Evolutionary conservation across 1,140 invertebrate genomes (phyloP).

Genomic region (Bradynema listronoti): DNA sequence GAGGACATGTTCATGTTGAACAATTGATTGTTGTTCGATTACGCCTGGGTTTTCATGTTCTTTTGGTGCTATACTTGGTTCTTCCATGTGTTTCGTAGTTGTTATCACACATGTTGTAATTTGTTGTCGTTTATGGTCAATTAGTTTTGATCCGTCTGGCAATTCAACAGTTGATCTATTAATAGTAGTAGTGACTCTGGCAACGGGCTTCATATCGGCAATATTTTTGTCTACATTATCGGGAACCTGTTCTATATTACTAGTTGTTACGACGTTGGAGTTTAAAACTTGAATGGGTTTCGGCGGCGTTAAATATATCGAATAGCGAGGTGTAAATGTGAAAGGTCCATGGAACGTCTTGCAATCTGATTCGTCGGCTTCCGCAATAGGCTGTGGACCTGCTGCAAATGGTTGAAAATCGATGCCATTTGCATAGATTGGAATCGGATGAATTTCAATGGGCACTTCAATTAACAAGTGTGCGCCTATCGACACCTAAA

Average conservation of each 20-base stretch:
- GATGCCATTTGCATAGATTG: slow-evolving; percentile 33
- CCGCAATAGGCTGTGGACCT: slow-evolving; percentile 21
- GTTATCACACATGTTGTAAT: not conserved
- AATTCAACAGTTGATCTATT: slow-evolving; percentile 15
- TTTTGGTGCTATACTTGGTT: not conserved
- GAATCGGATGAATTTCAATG: slow-evolving; percentile 33
- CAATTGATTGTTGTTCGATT: not conserved
- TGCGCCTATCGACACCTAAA: slow-evolving; percentile 28
- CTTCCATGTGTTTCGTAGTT: not conserved
- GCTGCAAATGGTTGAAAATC: slow-evolving; percentile 26
- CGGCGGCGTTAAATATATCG: slow-evolving; percentile 1
- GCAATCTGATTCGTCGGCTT: slow-evolving; percentile 24
- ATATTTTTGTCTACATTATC: slow-evolving; percentile 12
- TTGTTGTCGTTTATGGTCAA: not conserved
- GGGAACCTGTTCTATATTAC: not conserved
- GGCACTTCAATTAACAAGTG: slow-evolving; percentile 28
- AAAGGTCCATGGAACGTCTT: slow-evolving; percentile 28
- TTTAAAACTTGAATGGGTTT: not conserved
- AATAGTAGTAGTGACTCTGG: slow-evolving; percentile 16
- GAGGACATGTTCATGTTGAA: not conserved
- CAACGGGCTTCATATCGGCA: slow-evolving; percentile 14
- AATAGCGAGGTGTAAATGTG: slow-evolving; percentile 26
- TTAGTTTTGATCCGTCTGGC: slow-evolving; percentile 8
- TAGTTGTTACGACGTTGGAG: not conserved
- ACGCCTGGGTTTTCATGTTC: not conserved